A percentile compares a stretch with the other conserved stretches of the same genome.
Conservation (phyloP, 2,888 invertebrate species). For the Lasioglossum morio region DNA sequence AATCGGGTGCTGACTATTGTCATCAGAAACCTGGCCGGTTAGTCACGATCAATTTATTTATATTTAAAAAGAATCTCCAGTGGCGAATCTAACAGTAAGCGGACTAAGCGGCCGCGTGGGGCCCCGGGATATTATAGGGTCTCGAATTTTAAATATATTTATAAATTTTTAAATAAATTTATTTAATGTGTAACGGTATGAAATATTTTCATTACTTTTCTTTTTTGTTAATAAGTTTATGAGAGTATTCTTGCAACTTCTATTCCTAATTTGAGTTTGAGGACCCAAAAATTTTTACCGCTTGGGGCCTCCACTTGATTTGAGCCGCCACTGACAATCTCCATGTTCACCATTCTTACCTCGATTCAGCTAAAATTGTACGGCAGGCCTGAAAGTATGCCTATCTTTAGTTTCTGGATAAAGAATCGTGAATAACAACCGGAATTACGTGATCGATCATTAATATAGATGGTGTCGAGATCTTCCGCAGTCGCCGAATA, state of each 20-base stretch:
- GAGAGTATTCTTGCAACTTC: no score
- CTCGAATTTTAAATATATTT: no score
- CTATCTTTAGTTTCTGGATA: not conserved
- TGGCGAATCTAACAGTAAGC: no score
- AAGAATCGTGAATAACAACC: not conserved
- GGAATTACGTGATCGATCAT: constrained; percentile 4
- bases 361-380: not conserved
- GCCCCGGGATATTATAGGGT: no score
- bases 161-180: no score
- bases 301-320: no score
- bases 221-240: no score
- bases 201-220: no score
- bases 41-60: constrained; percentile 32
- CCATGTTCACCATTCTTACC: not conserved
- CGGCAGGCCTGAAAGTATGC: not conserved
- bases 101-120: no score
- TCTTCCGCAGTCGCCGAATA: not conserved
- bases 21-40: constrained; percentile 88
- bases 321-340: not conserved
- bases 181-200: no score
- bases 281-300: no score
- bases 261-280: no score
- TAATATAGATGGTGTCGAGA: not conserved
- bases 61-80: not conserved
- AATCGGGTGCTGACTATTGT: constrained; percentile 88